Evolutionary conservation across 92 coral and sea anemone species (phyloP).

Genomic region (Blastomussa wellsi): DNA sequence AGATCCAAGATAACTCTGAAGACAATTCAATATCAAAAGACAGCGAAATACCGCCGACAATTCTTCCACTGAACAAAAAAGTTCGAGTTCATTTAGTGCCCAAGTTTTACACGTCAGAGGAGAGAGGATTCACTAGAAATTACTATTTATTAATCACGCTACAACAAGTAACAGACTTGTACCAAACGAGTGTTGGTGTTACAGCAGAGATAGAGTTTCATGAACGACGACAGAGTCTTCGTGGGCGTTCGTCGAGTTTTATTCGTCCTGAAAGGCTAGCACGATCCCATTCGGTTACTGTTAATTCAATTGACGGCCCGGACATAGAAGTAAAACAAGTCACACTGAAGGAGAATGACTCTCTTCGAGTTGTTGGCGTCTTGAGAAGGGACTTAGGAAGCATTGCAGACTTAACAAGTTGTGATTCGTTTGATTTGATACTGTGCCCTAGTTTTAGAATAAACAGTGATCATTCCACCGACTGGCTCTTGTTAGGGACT

Average conservation of each 20-base stretch:
- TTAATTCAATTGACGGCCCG: constrained; percentile 36
- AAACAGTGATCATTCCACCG: constrained; percentile 12
- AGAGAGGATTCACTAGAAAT: constrained; percentile 55
- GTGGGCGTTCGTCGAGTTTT: background rate
- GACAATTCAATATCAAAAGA: constrained; percentile 1
- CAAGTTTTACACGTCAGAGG: constrained; percentile 80
- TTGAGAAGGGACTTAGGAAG: constrained; percentile 22
- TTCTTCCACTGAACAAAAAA: constrained; percentile 58
- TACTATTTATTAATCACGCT: constrained; percentile 58
- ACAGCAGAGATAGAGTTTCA: constrained; percentile 59
- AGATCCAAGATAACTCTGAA: background rate
- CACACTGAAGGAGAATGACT: constrained; percentile 44
- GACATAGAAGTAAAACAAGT: constrained; percentile 60
- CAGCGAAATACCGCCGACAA: constrained; percentile 46
- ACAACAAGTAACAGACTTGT: background rate
- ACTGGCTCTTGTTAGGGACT: constrained; percentile 80
- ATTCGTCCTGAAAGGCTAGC: background rate
- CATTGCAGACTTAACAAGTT: constrained; percentile 30
- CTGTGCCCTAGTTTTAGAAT: constrained; percentile 65
- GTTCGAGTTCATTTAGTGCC: constrained; percentile 81
- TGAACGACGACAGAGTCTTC: constrained; percentile 21
- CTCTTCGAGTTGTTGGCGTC: constrained; percentile 58
- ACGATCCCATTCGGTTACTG: constrained; percentile 36
- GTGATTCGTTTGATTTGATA: constrained; percentile 74
- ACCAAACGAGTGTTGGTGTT: constrained; percentile 16